Evolutionary conservation across 2,113 vertebrate species (phyloP).

Genomic region (Upupa epops): DNA sequence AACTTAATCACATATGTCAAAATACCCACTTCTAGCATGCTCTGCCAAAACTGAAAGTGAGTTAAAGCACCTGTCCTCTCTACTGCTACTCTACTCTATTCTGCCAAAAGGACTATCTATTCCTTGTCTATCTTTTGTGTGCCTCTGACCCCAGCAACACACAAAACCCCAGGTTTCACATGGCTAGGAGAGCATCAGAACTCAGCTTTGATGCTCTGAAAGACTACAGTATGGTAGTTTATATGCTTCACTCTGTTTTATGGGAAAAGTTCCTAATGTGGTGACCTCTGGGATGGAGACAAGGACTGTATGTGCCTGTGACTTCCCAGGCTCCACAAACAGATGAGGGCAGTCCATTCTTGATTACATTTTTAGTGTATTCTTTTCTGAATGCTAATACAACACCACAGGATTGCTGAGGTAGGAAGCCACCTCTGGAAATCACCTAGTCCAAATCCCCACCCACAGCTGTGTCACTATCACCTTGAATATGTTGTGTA

Average conservation of each 20-base stretch:
- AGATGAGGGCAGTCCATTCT: not conserved
- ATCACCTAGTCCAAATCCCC: not conserved
- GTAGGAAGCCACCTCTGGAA: not conserved
- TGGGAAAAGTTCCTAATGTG: not conserved
- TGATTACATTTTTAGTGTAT: not conserved
- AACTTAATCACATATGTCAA: not conserved
- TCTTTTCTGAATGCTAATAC: not conserved
- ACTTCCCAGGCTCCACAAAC: not conserved
- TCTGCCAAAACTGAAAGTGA: not conserved
- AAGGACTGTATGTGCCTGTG: not conserved
- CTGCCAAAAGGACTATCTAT: not conserved
- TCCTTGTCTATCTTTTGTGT: not conserved
- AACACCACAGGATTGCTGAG: not conserved
- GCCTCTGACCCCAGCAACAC: not conserved
- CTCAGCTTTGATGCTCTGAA: not conserved
- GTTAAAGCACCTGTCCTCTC: not conserved
- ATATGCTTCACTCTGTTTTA: not conserved
- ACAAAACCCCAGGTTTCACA: not conserved
- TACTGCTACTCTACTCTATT: not conserved
- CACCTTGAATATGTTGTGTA: not conserved
- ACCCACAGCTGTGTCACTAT: not conserved
- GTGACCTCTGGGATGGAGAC: not conserved
- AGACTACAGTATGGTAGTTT: not conserved
- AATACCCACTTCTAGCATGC: not conserved
- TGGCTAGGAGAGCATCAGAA: not conserved